Percentiles rank a stretch among this genome's conserved stretches.
These are phyloP conservation scores for Melitaea cinxia DNA, from an alignment of 1,140 invertebrate species.

Conservation along the genomic window DNA sequence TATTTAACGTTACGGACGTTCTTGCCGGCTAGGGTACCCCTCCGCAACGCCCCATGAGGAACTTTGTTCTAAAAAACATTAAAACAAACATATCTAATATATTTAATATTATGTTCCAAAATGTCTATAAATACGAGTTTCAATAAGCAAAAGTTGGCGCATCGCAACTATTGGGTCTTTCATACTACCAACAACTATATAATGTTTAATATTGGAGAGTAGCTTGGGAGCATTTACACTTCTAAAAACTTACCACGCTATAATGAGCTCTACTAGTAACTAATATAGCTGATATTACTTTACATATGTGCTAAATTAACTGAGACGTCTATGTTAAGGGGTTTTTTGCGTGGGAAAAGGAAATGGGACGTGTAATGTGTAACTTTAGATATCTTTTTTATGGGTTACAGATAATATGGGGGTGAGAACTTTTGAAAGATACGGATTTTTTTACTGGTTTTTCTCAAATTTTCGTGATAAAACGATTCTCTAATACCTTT, in stretches of 20 bases:
- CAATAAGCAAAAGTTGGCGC: conserved; percentile 35
- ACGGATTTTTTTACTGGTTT: conserved; percentile 50
- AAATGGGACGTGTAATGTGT: conserved; percentile 67
- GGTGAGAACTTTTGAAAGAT: conserved; percentile 39
- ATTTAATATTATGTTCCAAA: no score
- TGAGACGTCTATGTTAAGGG: conserved; percentile 25
- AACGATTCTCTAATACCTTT: conserved; percentile 24
- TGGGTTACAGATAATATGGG: conserved; percentile 38
- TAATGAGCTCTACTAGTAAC: conserved; percentile 14
- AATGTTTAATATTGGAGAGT: conserved; percentile 32
- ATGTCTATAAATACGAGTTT: no score
- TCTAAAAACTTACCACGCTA: conserved; percentile 11
- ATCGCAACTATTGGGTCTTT: conserved; percentile 37
- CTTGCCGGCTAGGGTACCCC: no score
- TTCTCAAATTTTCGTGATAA: conserved; percentile 22
- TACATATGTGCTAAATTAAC: not conserved
- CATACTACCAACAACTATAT: conserved; percentile 22
- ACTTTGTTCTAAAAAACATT: no score
- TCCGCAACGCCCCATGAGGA: no score
- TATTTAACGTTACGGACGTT: no score
- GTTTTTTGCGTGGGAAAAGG: conserved; percentile 40
- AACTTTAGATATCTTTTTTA: conserved; percentile 59
- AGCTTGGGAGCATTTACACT: conserved; percentile 17
- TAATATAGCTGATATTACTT: conserved; percentile 4
- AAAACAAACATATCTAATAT: no score